These are phyloP conservation scores for Drosophila emarginata DNA, from an alignment of 2,888 invertebrate genomes.

Conservation along the genomic window DNA sequence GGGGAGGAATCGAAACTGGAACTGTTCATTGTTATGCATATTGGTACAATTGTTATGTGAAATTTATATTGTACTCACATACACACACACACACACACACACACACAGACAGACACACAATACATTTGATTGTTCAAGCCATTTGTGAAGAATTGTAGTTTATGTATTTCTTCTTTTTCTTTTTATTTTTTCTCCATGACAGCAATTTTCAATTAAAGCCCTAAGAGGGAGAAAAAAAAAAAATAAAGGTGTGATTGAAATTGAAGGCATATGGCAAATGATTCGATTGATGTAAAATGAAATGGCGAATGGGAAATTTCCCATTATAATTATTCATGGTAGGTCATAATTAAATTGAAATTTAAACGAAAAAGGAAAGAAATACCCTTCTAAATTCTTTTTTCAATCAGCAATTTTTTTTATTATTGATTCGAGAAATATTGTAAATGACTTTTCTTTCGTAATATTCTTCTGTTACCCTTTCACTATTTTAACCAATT, in stretches of 20 bases:
- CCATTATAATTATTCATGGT: not conserved
- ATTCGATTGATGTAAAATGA: slow-evolving; percentile 9
- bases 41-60: slow-evolving; percentile 74
- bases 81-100: slow-evolving; percentile 31
- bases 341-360: not conserved
- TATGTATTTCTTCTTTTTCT: slow-evolving; percentile 53
- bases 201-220: slow-evolving; percentile 73
- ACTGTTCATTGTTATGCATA: slow-evolving; percentile 73
- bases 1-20: slow-evolving; percentile 54
- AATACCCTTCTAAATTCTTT: too few species aligned
- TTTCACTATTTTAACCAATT: too few species aligned
- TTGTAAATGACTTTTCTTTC: too few species aligned
- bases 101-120: slow-evolving; percentile 32
- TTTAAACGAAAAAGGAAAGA: too few species aligned
- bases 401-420: too few species aligned
- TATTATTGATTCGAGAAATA: too few species aligned
- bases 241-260: slow-evolving; percentile 3
- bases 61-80: slow-evolving; percentile 52
- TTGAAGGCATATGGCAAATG: slow-evolving; percentile 20
- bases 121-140: slow-evolving; percentile 65
- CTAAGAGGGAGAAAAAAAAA: slow-evolving; percentile 1
- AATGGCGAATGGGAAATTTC: not conserved
- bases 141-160: slow-evolving; percentile 64
- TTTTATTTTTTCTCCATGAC: slow-evolving; percentile 47
- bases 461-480: too few species aligned